Base-by-base conservation (phyloP, 1,140 invertebrate species). In the Odontomachus brunneus region DNA sequence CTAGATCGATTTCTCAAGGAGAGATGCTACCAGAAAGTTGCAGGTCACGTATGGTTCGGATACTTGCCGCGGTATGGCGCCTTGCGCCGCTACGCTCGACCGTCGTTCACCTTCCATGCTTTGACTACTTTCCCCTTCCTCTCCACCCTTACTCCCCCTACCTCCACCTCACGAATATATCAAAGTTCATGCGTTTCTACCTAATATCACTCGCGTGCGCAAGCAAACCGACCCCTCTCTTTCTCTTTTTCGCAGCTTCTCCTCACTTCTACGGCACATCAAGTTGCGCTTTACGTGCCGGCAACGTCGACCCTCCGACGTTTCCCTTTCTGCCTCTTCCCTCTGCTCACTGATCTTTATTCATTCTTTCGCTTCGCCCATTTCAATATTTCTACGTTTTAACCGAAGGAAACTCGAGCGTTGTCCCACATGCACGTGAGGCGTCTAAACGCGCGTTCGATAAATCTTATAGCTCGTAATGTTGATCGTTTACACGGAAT, bases 131-230 rank as follows among this genome's bases (percentile, higher is more conserved):
- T 26, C 78, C 22, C 29, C 65, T 26, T 24, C n/a, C 29, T n/a
- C 11, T 19, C 48, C 51, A 22, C 26, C 49, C 29, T 29, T 26
- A 19, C 33, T 49, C 44, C 29, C 12, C 14, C 62, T 51, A 17
- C 33, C 38, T 57, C 55, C 74, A 83, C 84, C 87, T 88, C 85
- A 87, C 87, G 86, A 92, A 94, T 94, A 94, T 94, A 94, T 94
- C 93, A 94, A 93, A 94, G 93, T 93, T 94, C 91, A 94, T 94
- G 92, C 92, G 92, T 94, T 93, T 91, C 91, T 91, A 94, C 93
- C 92, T 93, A 93, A 94, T 93, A 94, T 93, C 91, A 91, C 89
- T 92, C 89, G 91, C 90, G 90, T 93, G 92, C 92, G 92, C 90
- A 88, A 90, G 62, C 65, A 66, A 73, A 76, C 72, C 72, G 59